These are phyloP conservation scores for Tiliqua scincoides DNA, from an alignment of 2,113 vertebrate genomes.

Conservation along the genomic window DNA sequence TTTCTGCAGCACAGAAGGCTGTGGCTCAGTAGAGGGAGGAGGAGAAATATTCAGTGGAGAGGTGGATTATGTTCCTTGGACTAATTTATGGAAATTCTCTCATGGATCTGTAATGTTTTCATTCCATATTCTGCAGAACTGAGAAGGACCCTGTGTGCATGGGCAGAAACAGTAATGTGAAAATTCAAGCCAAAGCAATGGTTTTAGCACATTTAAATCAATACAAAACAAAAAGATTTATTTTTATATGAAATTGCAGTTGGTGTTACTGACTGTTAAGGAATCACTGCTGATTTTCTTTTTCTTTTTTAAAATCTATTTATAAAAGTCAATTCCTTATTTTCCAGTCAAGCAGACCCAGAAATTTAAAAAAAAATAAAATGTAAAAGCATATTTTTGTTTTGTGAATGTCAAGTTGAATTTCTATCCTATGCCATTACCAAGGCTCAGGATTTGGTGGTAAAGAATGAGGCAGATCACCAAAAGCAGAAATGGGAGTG, in stretches of 20 bases:
- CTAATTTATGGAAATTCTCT: not conserved
- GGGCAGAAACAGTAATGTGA: not conserved
- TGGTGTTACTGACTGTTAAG: not conserved
- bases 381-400: not conserved
- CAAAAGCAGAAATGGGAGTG: not conserved
- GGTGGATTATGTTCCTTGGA: not conserved
- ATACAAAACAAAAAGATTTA: not conserved
- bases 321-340: not conserved
- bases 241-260: not conserved
- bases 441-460: not conserved
- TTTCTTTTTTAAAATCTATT: not conserved
- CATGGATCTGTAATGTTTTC: conserved; percentile 7
- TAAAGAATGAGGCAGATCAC: not conserved
- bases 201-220: not conserved
- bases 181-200: conserved; percentile 15
- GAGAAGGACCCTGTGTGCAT: not conserved
- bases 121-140: not conserved
- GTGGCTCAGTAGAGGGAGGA: not conserved
- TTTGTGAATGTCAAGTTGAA: not conserved
- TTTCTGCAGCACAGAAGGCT: conserved; percentile 4
- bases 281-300: not conserved
- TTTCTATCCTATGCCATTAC: not conserved
- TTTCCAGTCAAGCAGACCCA: not conserved
- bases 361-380: not conserved
- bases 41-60: not conserved